phyloP scores from a whole-genome alignment of 2,797 vertebrate species.

The Acanthurus lineatus region DNA sequence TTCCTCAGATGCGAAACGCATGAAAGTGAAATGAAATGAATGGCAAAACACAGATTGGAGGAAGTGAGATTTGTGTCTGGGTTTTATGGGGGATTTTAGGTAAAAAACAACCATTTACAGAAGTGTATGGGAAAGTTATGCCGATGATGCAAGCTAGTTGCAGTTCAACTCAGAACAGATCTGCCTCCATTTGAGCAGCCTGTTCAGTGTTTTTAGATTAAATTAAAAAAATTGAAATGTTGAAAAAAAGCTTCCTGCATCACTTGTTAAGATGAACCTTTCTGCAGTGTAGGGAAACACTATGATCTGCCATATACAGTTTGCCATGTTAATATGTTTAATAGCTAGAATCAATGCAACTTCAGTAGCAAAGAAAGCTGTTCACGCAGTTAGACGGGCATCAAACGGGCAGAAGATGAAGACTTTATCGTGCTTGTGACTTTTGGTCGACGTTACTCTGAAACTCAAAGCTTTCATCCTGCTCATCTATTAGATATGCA shows the following conservation, averaged over 20 bases:
- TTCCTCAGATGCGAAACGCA: slow-evolving; percentile 8
- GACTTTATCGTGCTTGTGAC: slow-evolving; percentile 56
- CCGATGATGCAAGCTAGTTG: background rate
- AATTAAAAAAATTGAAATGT: background rate
- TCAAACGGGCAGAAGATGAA: slow-evolving; percentile 48
- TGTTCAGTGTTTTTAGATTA: background rate
- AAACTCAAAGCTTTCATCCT: slow-evolving; percentile 62
- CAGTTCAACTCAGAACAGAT: slow-evolving; percentile 9
- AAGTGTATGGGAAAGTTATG: background rate
- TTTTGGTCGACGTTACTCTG: slow-evolving; percentile 40
- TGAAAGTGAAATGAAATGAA: slow-evolving; percentile 25
- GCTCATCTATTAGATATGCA: slow-evolving; percentile 64
- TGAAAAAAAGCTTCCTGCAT: slow-evolving; percentile 5
- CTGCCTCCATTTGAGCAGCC: background rate
- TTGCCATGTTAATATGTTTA: slow-evolving; percentile 51
- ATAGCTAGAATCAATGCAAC: slow-evolving; percentile 63
- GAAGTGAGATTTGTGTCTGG: background rate
- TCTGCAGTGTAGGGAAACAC: slow-evolving; percentile 50
- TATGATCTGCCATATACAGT: slow-evolving; percentile 54
- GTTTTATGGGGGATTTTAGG: background rate
- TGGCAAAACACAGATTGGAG: background rate
- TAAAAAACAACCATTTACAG: background rate
- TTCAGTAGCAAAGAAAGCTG: slow-evolving; percentile 60
- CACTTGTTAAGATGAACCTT: slow-evolving; percentile 62
- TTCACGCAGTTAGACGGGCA: slow-evolving; percentile 36